Percentiles rank a stretch among this genome's conserved stretches.
phyloP scores from a whole-genome alignment of 2,113 vertebrate genomes.

The Phyllopteryx taeniolatus region DNA sequence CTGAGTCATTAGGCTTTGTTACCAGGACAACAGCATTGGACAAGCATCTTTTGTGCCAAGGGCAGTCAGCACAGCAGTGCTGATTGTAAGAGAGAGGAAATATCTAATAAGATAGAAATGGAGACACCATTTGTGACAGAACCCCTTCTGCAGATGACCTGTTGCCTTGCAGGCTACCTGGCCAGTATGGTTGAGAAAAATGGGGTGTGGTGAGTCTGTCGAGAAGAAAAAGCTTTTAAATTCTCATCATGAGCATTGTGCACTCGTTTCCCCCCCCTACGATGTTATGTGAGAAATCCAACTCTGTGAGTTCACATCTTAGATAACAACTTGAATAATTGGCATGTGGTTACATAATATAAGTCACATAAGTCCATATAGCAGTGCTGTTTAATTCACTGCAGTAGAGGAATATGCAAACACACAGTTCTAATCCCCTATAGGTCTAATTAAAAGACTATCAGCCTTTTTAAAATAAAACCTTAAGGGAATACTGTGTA shows the following conservation, averaged over 20 bases:
- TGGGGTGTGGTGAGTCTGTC: constrained; percentile 33
- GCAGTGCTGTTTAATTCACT: constrained; percentile 64
- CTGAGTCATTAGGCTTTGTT: constrained; percentile 60
- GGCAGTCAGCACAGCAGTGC: constrained; percentile 9
- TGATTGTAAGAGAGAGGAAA: constrained; percentile 12
- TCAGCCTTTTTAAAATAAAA: constrained; percentile 62
- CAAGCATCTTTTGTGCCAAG: constrained; percentile 24
- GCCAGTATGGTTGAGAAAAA: neutral
- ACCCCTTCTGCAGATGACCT: constrained; percentile 22
- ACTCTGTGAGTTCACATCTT: constrained; percentile 46
- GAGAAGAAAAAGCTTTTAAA: constrained; percentile 7
- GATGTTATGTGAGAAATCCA: constrained; percentile 38
- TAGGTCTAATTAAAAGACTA: constrained; percentile 71
- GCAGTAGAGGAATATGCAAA: constrained; percentile 58
- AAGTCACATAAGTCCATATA: constrained; percentile 32
- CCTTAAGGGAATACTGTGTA: constrained; percentile 58
- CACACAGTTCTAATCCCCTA: constrained; percentile 61
- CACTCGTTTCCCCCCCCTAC: constrained; percentile 9
- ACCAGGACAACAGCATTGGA: constrained; percentile 53
- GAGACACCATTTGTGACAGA: constrained; percentile 10
- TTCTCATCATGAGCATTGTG: constrained; percentile 18
- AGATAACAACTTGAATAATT: constrained; percentile 55
- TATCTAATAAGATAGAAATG: constrained; percentile 29
- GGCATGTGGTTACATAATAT: constrained; percentile 52
- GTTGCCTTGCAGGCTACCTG: constrained; percentile 13